Base-by-base conservation (phyloP, 2,797 vertebrate genomes). In the Adelosebastes latens region DNA sequence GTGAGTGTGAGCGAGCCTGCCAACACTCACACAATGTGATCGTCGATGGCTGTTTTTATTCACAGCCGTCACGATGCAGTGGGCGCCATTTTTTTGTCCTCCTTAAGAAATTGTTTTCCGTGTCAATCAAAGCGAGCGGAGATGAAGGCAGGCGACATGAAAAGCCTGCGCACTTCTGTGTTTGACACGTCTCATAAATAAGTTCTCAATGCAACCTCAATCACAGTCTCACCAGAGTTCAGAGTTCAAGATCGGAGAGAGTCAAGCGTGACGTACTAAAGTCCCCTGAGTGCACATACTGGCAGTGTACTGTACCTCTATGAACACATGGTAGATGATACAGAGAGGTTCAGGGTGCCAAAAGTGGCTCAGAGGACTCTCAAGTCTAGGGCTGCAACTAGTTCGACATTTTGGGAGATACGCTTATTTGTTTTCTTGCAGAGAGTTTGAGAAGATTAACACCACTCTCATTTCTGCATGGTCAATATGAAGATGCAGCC, bases 41-140 rank as follows among this genome's bases (percentile, higher is more conserved):
- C 12, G 49, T 77, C 31, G n/a, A 81, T 84, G 81, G 49, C 75
- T 72, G 80, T 76, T 88, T 90, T 83, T 90, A 86, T 82, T 86
- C 79, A 79, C 79, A 85, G 83, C 78, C 46, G 52, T 91, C 89
- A 88, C 63, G 59, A 86, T 64, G 75, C 80, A 74, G 64, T 18
- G 71, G 84, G 87, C 12, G 31, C 78, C 79, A 69, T 85, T 82
- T 87, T 46, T 46, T 89, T 83, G 49, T 88, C 63, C 72, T 74
- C 20, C 18, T 68, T 9, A 32, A 79, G 66, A 85, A 79, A 85
- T 29, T 20, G 65, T 73, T 89, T 61, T 75, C 20, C 24, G 5
- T 61, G 84, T 84, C 86, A 85, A 27, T 89, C 81, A 81, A 61
- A 86, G 29, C 22, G 74, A 24, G 70, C 34, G 8, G 36, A 74